Percentiles rank a stretch among this genome's conserved stretches.
These are phyloP conservation scores for Chrysolina haemoptera DNA, from an alignment of 2,888 invertebrate genomes.

Conservation along the genomic window DNA sequence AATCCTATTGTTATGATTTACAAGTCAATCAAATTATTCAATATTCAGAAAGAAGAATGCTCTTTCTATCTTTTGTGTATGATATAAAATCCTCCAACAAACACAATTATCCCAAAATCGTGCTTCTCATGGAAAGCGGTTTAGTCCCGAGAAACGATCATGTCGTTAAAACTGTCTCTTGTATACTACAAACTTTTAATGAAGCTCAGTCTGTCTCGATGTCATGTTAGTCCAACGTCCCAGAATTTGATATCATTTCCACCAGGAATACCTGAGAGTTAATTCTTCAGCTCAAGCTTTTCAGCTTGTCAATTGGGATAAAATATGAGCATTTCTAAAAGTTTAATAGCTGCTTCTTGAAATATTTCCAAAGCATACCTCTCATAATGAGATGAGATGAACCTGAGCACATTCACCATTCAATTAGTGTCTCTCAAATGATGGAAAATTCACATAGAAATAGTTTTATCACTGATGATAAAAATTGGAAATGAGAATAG, in stretches of 20 bases:
- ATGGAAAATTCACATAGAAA: neutral
- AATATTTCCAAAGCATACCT: neutral
- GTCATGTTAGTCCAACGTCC: neutral
- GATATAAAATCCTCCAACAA: too few relatives aligned
- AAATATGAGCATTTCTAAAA: neutral
- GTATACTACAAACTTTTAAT: neutral
- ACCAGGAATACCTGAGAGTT: neutral
- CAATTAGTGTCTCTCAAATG: neutral
- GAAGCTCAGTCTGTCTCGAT: neutral
- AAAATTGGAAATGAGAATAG: too few relatives aligned
- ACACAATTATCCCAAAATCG: too few relatives aligned
- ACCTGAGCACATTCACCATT: neutral
- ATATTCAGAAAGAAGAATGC: too few relatives aligned
- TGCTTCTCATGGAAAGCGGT: neutral
- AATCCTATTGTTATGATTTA: too few relatives aligned
- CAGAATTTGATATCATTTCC: neutral
- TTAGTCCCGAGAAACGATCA: neutral
- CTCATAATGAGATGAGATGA: neutral
- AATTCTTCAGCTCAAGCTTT: neutral
- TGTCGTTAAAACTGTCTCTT: neutral
- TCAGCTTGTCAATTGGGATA: neutral
- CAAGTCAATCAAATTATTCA: too few relatives aligned
- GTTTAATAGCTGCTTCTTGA: neutral
- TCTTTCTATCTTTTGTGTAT: too few relatives aligned
- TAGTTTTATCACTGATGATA: too few relatives aligned